phyloP scores from a whole-genome alignment of 2,888 invertebrate species.

The Mesoligia furuncula region DNA sequence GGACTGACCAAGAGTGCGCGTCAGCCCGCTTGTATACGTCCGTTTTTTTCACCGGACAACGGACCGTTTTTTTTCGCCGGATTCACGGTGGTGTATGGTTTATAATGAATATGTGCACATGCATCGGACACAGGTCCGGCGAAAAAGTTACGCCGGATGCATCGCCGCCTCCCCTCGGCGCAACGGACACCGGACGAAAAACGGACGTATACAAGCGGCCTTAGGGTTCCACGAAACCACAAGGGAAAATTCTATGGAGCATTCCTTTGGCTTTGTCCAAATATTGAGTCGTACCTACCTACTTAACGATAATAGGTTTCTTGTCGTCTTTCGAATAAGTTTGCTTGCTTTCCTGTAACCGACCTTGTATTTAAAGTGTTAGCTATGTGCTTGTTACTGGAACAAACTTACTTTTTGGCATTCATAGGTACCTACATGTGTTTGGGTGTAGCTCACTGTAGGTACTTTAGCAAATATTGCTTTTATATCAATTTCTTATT shows the following conservation, averaged over 20 bases:
- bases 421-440: not conserved
- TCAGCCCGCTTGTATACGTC: too few relatives aligned
- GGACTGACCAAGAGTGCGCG: too few relatives aligned
- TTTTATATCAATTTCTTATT: not conserved
- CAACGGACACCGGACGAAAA: too few relatives aligned
- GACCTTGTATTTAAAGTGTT: slow-evolving; percentile 20
- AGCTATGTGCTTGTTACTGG: not conserved
- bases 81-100: too few relatives aligned
- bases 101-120: too few relatives aligned
- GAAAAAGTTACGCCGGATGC: too few relatives aligned
- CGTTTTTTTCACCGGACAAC: too few relatives aligned
- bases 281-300: not conserved
- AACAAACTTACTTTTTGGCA: not conserved
- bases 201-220: too few relatives aligned
- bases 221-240: too few relatives aligned
- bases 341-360: slow-evolving; percentile 23
- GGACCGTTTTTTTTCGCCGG: too few relatives aligned
- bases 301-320: slow-evolving; percentile 14
- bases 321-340: slow-evolving; percentile 11
- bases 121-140: too few relatives aligned
- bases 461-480: not conserved
- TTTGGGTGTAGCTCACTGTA: not conserved
- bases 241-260: slow-evolving; percentile 26
- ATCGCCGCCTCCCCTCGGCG: too few relatives aligned
- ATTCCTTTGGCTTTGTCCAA: slow-evolving; percentile 36